Base-by-base conservation (phyloP, 2,797 vertebrate genomes). In the Lepus townsendii region DNA sequence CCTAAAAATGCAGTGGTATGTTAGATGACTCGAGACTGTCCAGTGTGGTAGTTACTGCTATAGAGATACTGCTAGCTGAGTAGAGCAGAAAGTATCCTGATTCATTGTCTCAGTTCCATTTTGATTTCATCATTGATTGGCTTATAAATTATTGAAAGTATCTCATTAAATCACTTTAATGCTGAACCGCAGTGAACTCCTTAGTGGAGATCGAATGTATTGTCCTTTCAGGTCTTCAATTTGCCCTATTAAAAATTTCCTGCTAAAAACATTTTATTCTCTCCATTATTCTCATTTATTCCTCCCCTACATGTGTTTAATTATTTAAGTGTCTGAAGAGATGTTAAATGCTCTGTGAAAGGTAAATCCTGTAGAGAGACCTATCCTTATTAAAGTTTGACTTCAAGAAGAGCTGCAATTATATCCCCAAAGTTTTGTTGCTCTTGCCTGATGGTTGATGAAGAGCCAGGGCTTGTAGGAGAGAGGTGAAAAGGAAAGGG, bases 201-300 rank as follows among this genome's bases (percentile, higher is more conserved):
- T 62, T 63, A 69, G 35, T 38, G 20, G 47, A 82, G 32, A 50
- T n/a, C 17, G 12, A 24, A 30, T 27, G 10, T 78, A 17, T 66
- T 84, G 22, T 71, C 42, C 47, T 63, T 90, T 73, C 26, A 14
- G n/a, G 60, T 54, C 69, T 90, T 96, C 47, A 27, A 12, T 91
- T 85, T 76, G 76, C 57, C 2, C 0, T 65, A n/a, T 52, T 66
- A 47, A 50, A 88, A 77, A 32, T 80, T 87, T 86, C 19, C 20
- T 78, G 50, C 26, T 52, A 30, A 71, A 88, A 91, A 7, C 8
- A 27, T 80, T 12, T 62, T 83, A 9, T 57, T 94, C 76, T n/a
- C 20, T 22, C 52, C 69, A 57, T 83, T 75, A 47, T 69, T 86
- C 32, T 78, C 22, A 82, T 95, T 86, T 78, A 68, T 84, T 89